phyloP scores from a whole-genome alignment of 2,888 invertebrate species.

The Apocheima hispidaria region DNA sequence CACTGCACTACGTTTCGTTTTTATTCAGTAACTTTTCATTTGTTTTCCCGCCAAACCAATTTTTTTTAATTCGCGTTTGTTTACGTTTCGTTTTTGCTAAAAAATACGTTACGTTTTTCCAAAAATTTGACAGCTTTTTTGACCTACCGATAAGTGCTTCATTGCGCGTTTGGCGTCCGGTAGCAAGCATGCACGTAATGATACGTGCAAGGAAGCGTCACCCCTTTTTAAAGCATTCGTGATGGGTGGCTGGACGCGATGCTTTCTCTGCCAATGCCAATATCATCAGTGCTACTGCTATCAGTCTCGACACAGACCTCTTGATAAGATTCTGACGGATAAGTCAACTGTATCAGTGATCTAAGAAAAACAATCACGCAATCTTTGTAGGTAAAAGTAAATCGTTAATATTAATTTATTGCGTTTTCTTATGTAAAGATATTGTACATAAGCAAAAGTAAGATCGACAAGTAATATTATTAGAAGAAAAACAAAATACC shows the following conservation, averaged over 20 bases:
- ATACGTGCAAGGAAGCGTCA: slow-evolving; percentile 69
- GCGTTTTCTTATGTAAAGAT: slow-evolving; percentile 4
- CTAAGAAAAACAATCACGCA: slow-evolving; percentile 19
- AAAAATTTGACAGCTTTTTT: not conserved
- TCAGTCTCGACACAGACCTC: slow-evolving; percentile 6
- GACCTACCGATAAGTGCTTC: slow-evolving; percentile 83
- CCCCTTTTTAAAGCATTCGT: slow-evolving; percentile 81
- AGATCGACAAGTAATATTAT: no score
- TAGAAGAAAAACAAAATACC: no score
- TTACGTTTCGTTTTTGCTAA: slow-evolving; percentile 30
- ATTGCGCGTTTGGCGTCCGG: slow-evolving; percentile 74
- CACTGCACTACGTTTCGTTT: not conserved
- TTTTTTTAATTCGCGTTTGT: not conserved
- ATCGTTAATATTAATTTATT: not conserved
- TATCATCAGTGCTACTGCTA: slow-evolving; percentile 41
- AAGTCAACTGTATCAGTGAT: slow-evolving; percentile 2
- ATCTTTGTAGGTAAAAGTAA: not conserved
- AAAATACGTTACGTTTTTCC: slow-evolving; percentile 45
- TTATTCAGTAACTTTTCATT: slow-evolving; percentile 1
- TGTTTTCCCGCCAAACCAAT: slow-evolving; percentile 45
- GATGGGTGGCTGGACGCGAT: slow-evolving; percentile 68
- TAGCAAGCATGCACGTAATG: slow-evolving; percentile 75
- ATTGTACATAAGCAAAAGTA: no score
- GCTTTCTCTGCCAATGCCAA: slow-evolving; percentile 77
- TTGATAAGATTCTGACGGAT: slow-evolving; percentile 17